Conservation (phyloP, 2,113 vertebrate species). For the Phrynosoma blainvillii region DNA sequence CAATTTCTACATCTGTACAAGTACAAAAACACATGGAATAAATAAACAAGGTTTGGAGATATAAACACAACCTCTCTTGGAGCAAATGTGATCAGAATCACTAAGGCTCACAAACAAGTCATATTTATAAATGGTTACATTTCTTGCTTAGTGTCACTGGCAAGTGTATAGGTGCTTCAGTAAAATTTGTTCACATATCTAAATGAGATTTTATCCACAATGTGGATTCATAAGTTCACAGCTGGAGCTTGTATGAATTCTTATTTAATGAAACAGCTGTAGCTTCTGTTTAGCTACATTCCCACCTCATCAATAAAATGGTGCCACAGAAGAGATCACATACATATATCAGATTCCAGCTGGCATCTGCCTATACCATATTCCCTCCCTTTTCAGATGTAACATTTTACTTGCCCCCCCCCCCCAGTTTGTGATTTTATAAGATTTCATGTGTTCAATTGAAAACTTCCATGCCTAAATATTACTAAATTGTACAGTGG, state of each 20-base stretch:
- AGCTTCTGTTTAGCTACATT: conserved; percentile 70
- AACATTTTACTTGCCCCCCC: conserved; percentile 61
- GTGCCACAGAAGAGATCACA: conserved; percentile 69
- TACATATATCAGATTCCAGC: conserved; percentile 64
- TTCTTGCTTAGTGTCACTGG: neutral
- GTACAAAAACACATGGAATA: neutral
- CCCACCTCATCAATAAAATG: conserved; percentile 71
- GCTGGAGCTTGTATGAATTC: conserved; percentile 70
- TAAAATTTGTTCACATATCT: neutral
- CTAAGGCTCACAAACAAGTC: neutral
- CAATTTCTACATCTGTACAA: neutral
- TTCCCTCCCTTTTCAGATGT: conserved; percentile 53
- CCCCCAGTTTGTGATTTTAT: conserved; percentile 57
- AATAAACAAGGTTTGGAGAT: neutral
- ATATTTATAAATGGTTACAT: neutral
- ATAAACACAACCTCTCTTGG: neutral
- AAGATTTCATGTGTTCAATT: conserved; percentile 54
- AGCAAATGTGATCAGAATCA: neutral
- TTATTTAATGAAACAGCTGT: conserved; percentile 69
- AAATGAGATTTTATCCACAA: neutral
- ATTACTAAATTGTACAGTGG: conserved; percentile 36
- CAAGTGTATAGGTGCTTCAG: neutral
- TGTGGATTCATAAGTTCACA: conserved; percentile 67
- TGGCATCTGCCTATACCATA: conserved; percentile 60
- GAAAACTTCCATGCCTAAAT: conserved; percentile 57